These are phyloP conservation scores for Clivina fossor DNA, from an alignment of 2,888 invertebrate genomes.

Conservation along the genomic window DNA sequence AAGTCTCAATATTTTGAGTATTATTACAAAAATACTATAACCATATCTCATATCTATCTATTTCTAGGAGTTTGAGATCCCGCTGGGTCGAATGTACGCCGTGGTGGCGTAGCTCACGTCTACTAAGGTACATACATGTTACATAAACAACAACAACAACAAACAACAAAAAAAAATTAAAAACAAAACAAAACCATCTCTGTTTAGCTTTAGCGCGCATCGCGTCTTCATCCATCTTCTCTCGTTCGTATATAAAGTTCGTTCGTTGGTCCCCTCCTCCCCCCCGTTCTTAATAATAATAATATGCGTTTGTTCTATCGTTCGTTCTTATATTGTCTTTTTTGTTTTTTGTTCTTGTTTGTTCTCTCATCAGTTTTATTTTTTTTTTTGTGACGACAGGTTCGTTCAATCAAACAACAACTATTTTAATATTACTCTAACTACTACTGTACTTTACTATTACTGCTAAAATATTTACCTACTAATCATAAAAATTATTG, in stretches of 20 bases:
- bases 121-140: constrained; percentile 49
- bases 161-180: no score
- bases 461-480: constrained; percentile 4
- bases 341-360: no score
- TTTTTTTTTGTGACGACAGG: no score
- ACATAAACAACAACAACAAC: no score
- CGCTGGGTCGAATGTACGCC: constrained; percentile 44
- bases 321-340: no score
- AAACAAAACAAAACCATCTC: no score
- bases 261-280: no score
- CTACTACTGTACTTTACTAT: constrained; percentile 6
- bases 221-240: constrained; percentile 35
- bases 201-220: constrained; percentile 46
- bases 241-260: constrained; percentile 31
- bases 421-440: background rate
- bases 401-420: constrained; percentile 46
- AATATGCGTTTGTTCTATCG: no score
- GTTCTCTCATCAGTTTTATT: no score
- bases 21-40: constrained; percentile 23
- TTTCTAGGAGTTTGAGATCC: constrained; percentile 44
- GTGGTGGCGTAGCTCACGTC: constrained; percentile 50
- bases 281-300: no score
- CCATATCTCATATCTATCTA: constrained; percentile 15
- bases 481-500: constrained; percentile 6
- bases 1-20: no score